Conservation (phyloP, 2,113 vertebrate species). For the Syngnathus typhle region DNA sequence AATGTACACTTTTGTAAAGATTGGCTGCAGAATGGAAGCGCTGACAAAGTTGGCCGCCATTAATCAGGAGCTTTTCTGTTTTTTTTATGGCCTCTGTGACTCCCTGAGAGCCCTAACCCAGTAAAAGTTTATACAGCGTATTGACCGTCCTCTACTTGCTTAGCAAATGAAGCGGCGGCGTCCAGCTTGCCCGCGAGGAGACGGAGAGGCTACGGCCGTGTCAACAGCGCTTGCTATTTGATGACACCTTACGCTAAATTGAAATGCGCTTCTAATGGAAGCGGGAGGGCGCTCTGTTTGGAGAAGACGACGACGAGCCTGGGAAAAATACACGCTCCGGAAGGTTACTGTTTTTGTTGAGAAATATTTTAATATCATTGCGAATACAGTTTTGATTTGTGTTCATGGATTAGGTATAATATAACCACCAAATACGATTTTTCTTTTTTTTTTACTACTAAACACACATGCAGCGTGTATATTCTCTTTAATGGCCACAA, state of each 20-base stretch:
- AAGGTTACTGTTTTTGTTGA: neutral
- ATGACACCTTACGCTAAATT: conserved; percentile 71
- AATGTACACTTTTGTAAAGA: neutral
- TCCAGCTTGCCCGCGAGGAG: conserved; percentile 43
- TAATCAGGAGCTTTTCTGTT: conserved; percentile 59
- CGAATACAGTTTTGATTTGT: neutral
- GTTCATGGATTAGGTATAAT: neutral
- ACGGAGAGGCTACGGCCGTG: conserved; percentile 50
- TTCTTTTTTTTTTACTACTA: neutral
- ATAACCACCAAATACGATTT: neutral
- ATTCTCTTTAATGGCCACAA: neutral
- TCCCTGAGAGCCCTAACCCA: conserved; percentile 65
- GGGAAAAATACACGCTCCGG: neutral
- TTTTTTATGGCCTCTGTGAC: conserved; percentile 40
- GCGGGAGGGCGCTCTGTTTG: conserved; percentile 53
- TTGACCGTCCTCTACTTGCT: conserved; percentile 63
- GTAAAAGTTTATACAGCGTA: conserved; percentile 62
- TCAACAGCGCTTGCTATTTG: conserved; percentile 63
- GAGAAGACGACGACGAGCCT: conserved; percentile 60
- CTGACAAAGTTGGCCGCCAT: conserved; percentile 63
- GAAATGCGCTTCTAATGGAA: conserved; percentile 58
- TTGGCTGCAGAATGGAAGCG: conserved; percentile 35
- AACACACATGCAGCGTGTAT: neutral
- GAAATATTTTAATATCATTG: neutral
- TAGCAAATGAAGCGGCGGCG: conserved; percentile 59